phyloP scores from a whole-genome alignment of 2,797 vertebrate genomes.

The Aratinga solstitialis region DNA sequence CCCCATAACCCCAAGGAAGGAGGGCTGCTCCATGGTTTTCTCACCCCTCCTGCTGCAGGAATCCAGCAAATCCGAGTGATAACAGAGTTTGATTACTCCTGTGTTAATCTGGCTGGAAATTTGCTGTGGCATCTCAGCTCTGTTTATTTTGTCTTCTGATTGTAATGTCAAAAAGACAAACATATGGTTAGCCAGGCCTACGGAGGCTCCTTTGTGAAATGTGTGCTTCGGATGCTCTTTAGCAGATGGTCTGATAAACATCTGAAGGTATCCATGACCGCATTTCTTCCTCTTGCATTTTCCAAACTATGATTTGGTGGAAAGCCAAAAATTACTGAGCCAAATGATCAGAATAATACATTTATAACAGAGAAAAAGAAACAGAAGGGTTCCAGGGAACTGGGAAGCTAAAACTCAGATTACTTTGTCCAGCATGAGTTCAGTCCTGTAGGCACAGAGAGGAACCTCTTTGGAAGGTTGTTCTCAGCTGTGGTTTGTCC shows the following conservation, averaged over 20 bases:
- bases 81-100: not conserved
- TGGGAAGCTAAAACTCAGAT: slow-evolving; percentile 53
- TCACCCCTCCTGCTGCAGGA: not conserved
- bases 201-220: not conserved
- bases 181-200: not conserved
- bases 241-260: not conserved
- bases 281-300: not conserved
- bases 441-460: not conserved
- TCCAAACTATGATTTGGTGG: not conserved
- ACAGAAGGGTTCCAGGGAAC: slow-evolving; percentile 6
- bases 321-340: not conserved
- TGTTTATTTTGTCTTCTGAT: slow-evolving; percentile 30
- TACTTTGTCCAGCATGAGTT: slow-evolving; percentile 71
- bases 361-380: slow-evolving; percentile 4
- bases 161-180: not conserved
- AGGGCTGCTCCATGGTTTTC: not conserved
- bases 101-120: not conserved
- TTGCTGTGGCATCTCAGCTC: not conserved
- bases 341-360: not conserved
- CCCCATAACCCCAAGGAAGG: not conserved
- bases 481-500: not conserved
- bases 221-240: slow-evolving; percentile 10
- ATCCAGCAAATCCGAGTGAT: not conserved
- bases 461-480: not conserved
- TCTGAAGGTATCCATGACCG: not conserved